phyloP scores from a whole-genome alignment of 2,888 invertebrate species.

The Laspeyria flexula region DNA sequence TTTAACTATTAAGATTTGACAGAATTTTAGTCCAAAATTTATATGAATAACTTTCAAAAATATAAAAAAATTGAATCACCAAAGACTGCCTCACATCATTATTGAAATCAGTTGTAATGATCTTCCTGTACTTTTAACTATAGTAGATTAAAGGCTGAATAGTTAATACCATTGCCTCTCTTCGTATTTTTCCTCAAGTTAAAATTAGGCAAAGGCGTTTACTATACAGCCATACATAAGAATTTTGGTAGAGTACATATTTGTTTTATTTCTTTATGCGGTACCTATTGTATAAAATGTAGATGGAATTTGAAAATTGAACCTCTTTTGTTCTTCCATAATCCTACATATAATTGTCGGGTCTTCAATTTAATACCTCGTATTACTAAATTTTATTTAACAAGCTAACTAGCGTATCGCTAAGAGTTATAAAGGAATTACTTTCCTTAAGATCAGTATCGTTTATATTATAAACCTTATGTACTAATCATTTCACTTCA shows the following conservation, averaged over 20 bases:
- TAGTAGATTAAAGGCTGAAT: slow-evolving; percentile 19
- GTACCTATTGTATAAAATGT: too few relatives aligned
- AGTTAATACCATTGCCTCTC: slow-evolving; percentile 13
- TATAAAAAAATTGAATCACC: slow-evolving; percentile 40
- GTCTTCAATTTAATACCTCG: too few relatives aligned
- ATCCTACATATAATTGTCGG: too few relatives aligned
- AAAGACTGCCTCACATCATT: slow-evolving; percentile 56
- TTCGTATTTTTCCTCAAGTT: slow-evolving; percentile 3
- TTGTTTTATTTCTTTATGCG: slow-evolving; percentile 8
- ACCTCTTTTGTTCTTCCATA: slow-evolving; percentile 5
- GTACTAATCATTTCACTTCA: slow-evolving; percentile 4
- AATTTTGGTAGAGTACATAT: neutral
- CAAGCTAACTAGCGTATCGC: too few relatives aligned
- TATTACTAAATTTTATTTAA: too few relatives aligned
- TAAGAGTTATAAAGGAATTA: too few relatives aligned
- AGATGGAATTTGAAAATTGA: too few relatives aligned
- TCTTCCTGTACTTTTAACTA: slow-evolving; percentile 45
- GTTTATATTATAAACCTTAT: slow-evolving; percentile 10
- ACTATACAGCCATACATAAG: slow-evolving; percentile 9
- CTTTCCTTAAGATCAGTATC: neutral
- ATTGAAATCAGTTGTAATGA: slow-evolving; percentile 42
- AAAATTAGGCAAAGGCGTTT: slow-evolving; percentile 8
- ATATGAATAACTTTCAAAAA: slow-evolving; percentile 18
- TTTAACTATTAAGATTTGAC: slow-evolving; percentile 14
- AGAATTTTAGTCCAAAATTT: slow-evolving; percentile 11